Evolutionary conservation across 2,888 invertebrate species (phyloP).

Genomic region (Apamea epomidion): DNA sequence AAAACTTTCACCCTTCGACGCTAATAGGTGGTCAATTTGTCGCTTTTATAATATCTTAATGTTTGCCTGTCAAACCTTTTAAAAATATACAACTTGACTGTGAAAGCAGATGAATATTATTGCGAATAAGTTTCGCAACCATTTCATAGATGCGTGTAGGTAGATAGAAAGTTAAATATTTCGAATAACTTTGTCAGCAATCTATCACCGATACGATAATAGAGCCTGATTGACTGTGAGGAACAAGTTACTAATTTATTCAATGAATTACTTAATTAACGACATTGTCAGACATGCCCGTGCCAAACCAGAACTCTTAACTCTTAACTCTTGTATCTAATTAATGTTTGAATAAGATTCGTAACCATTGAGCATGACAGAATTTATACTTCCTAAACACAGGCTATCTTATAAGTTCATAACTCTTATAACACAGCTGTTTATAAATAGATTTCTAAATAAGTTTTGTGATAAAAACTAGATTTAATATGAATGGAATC

Average conservation of each 20-base stretch:
- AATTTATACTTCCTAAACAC: slow-evolving; percentile 18
- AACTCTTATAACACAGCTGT: not conserved
- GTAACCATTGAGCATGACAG: slow-evolving; percentile 6
- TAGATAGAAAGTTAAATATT: slow-evolving; percentile 54
- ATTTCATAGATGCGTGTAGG: slow-evolving; percentile 8
- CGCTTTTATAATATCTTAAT: slow-evolving; percentile 32
- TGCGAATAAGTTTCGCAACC: slow-evolving; percentile 49
- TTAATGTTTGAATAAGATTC: slow-evolving; percentile 35
- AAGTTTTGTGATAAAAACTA: slow-evolving; percentile 22
- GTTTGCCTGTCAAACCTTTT: slow-evolving; percentile 33
- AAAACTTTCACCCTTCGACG: slow-evolving; percentile 18
- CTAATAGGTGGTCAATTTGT: slow-evolving; percentile 21
- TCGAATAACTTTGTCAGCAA: slow-evolving; percentile 44
- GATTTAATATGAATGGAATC: slow-evolving; percentile 2
- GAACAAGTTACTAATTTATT: slow-evolving; percentile 57
- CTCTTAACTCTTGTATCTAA: slow-evolving; percentile 28
- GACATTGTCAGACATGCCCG: slow-evolving; percentile 26
- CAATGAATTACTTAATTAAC: slow-evolving; percentile 59
- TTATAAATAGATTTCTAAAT: slow-evolving; percentile 10
- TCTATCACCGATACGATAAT: slow-evolving; percentile 48
- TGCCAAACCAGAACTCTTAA: slow-evolving; percentile 30
- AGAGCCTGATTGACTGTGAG: slow-evolving; percentile 39
- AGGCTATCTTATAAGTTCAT: not conserved
- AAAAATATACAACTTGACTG: slow-evolving; percentile 23
- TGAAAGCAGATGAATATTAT: slow-evolving; percentile 42